A percentile compares a stretch with the other conserved stretches of the same genome.
These are phyloP conservation scores for Protonemura montana DNA, from an alignment of 2,888 invertebrate genomes.

Conservation along the genomic window DNA sequence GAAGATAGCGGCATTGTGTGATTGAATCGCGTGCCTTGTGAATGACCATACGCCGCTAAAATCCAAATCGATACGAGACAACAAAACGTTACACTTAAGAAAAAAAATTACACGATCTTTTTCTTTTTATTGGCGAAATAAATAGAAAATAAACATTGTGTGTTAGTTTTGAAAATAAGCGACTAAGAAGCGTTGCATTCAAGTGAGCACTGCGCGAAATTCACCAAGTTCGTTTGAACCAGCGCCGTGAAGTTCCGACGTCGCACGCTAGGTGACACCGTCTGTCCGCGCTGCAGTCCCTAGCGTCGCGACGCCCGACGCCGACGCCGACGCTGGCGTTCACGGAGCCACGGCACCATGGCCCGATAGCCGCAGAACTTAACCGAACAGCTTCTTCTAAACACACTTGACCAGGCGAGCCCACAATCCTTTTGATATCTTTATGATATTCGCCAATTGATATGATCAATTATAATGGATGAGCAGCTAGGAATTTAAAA, in stretches of 20 bases:
- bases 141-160: conserved; percentile 16
- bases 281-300: conserved; percentile 9
- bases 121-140: not conserved
- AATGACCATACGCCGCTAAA: conserved; percentile 13
- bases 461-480: too few relatives aligned
- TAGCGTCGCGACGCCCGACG: not conserved
- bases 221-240: not conserved
- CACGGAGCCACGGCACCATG: too few relatives aligned
- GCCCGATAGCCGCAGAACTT: too few relatives aligned
- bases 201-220: conserved; percentile 27
- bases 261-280: conserved; percentile 45
- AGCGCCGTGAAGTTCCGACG: conserved; percentile 13
- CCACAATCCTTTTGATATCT: too few relatives aligned
- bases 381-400: too few relatives aligned
- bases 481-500: too few relatives aligned
- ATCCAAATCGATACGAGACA: conserved; percentile 7
- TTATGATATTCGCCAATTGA: too few relatives aligned
- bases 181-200: conserved; percentile 21
- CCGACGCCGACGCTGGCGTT: not conserved
- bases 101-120: not conserved
- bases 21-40: not conserved
- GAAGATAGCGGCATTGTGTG: conserved; percentile 29
- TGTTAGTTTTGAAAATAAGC: conserved; percentile 31
- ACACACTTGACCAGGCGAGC: too few relatives aligned
- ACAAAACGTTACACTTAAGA: conserved; percentile 14